phyloP scores from a whole-genome alignment of 2,113 vertebrate genomes.

The Hipposideros armiger region DNA sequence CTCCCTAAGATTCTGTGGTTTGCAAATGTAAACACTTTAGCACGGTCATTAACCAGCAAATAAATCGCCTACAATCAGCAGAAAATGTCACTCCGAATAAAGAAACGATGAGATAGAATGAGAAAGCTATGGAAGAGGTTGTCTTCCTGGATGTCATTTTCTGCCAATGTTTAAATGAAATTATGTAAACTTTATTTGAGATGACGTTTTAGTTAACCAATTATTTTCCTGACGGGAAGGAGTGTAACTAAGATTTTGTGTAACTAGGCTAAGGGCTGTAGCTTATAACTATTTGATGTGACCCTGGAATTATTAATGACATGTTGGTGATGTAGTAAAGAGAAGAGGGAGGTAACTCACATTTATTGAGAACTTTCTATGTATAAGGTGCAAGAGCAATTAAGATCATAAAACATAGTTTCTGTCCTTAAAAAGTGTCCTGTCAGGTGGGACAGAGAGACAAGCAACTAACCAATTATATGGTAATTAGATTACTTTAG shows the following conservation, averaged over 20 bases:
- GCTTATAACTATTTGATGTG: not conserved
- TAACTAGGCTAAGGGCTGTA: not conserved
- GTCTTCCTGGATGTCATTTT: constrained; percentile 1
- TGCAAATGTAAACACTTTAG: constrained; percentile 18
- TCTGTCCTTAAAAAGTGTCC: not conserved
- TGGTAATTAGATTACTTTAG: not conserved
- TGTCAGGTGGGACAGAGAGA: not conserved
- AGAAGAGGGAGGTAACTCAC: not conserved
- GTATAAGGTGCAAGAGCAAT: not conserved
- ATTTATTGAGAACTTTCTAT: not conserved
- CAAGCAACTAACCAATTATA: not conserved
- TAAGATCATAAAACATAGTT: not conserved
- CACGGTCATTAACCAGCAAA: constrained; percentile 2
- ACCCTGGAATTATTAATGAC: not conserved
- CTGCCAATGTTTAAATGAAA: constrained; percentile 35
- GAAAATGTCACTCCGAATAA: not conserved
- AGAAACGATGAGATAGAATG: not conserved
- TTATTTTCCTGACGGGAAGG: not conserved
- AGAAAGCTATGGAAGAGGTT: not conserved
- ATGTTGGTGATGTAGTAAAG: not conserved
- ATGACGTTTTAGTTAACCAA: constrained; percentile 21
- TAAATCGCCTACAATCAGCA: not conserved
- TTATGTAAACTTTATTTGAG: constrained; percentile 7
- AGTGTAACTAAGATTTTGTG: not conserved
- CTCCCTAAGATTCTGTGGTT: constrained; percentile 14